phyloP scores from a whole-genome alignment of 2,797 vertebrate genomes.

The Pyrocephalus nanus region DNA sequence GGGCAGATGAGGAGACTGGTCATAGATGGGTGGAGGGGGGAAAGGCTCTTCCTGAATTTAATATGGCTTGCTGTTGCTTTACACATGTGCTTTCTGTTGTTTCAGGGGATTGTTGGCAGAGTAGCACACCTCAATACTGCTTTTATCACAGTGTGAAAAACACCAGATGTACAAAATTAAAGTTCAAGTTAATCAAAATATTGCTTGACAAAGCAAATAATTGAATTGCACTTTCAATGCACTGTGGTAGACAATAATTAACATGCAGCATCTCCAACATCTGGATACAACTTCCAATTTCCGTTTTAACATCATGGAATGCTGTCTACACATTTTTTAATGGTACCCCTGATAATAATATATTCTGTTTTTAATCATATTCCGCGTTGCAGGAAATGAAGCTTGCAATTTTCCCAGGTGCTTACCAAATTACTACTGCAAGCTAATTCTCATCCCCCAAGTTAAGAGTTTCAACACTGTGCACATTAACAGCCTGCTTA shows the following conservation, averaged over 20 bases:
- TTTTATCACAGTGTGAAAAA: conserved; percentile 71
- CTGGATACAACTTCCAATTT: conserved; percentile 94
- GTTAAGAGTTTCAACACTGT: conserved; percentile 86
- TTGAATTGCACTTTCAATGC: conserved; percentile 86
- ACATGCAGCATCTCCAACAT: conserved; percentile 85
- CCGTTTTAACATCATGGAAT: conserved; percentile 88
- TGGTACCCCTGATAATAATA: conserved; percentile 96
- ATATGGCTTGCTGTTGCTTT: neutral
- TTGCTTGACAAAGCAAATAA: conserved; percentile 85
- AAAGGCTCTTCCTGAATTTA: neutral
- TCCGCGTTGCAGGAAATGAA: conserved; percentile 85
- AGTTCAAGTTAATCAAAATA: conserved; percentile 82
- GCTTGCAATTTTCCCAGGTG: conserved; percentile 92
- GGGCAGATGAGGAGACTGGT: fast-evolving
- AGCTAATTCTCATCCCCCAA: conserved; percentile 91
- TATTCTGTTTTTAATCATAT: conserved; percentile 98
- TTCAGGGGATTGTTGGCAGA: conserved; percentile 37
- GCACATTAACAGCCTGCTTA: conserved; percentile 87
- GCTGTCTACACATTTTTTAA: conserved; percentile 99
- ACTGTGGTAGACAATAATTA: conserved; percentile 91
- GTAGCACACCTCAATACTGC: neutral
- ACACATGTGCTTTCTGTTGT: conserved; percentile 33
- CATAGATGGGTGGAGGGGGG: neutral
- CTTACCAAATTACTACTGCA: conserved; percentile 90
- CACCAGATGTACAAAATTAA: conserved; percentile 76